Base-by-base conservation (phyloP, 2,113 vertebrate species). In the Corythoichthys intestinalis region DNA sequence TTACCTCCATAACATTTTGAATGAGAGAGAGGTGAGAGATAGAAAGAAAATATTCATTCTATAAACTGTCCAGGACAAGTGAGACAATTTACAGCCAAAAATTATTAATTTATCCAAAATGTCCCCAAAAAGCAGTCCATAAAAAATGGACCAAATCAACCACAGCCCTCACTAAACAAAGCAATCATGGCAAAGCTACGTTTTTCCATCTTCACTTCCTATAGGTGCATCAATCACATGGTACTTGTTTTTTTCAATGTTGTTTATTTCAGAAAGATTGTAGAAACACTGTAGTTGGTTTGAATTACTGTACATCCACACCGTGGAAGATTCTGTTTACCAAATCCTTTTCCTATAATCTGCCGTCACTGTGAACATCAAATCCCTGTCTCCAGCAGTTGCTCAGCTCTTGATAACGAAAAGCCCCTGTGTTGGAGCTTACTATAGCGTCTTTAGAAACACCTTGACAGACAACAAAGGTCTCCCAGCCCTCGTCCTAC, bases 281-380 rank as follows among this genome's bases (percentile, higher is more conserved):
- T 50, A 76, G 7, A 6, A 35, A 73, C 62, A 44, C 69, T 70
- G 66, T 49, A 17, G 12, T 52, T 52, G 37, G 63, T 52, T 61
- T 74, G 71, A 79, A 73, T 74, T 20, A 28, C 20, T 28, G 20
- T 28, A 47, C 57, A 72, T 71, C 62, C 37, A 79, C 71, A 70
- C 20, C 12, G 56, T 66, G 58, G 67, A 73, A 77, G 73, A 83
- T 86, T 76, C 73, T 85, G 83, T 76, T 80, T 69, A 74, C 73
- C 20, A 28, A 28, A 28, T 66, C 77, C 81, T 62, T 77, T 49
- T 73, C 73, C 67, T 76, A 67, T 78, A 70, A 76, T 71, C 70
- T 52, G 5, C 65, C 66, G 71, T 73, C 76, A 73, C 69, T 37
- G 41, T 68, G 71, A 77, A 69, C 70, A 73, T 75, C 39, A 69